Evolutionary conservation across 2,888 invertebrate species (phyloP).

Genomic region (Prosopocoilus inquinatus): DNA sequence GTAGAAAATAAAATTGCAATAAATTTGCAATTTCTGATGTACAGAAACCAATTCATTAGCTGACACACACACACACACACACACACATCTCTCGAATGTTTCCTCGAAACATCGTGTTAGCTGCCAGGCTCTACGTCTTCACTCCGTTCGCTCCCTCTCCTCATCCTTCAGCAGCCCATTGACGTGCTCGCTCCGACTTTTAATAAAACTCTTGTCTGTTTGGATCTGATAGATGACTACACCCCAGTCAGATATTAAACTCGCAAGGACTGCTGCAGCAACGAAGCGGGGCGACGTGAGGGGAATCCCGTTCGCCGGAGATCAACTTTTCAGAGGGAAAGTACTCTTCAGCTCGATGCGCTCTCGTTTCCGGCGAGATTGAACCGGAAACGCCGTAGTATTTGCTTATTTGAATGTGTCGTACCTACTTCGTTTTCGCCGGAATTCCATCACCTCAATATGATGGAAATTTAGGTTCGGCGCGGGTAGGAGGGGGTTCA

Average conservation of each 20-base stretch:
- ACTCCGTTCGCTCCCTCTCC: slow-evolving; percentile 4
- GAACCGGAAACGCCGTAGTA: slow-evolving; percentile 11
- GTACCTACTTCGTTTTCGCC: no score
- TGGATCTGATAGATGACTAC: slow-evolving; percentile 57
- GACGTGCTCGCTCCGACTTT: slow-evolving; percentile 53
- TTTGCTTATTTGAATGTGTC: neutral
- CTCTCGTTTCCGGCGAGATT: slow-evolving; percentile 21
- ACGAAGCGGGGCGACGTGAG: slow-evolving; percentile 25
- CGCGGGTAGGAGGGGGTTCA: slow-evolving; percentile 11
- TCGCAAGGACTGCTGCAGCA: slow-evolving; percentile 26
- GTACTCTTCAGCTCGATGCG: slow-evolving; percentile 34
- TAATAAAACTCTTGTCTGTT: slow-evolving; percentile 59
- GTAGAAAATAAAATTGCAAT: no score
- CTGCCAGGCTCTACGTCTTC: slow-evolving; percentile 3
- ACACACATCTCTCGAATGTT: neutral
- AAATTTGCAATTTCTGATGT: no score
- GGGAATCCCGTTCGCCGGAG: slow-evolving; percentile 36
- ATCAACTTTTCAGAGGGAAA: slow-evolving; percentile 41
- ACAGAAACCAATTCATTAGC: no score
- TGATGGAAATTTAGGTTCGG: no score
- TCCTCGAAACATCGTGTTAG: neutral
- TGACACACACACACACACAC: neutral
- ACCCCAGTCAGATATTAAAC: slow-evolving; percentile 56
- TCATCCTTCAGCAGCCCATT: slow-evolving; percentile 42
- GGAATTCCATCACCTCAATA: no score